Evolutionary conservation across 64 coral and sea anemone genomes (phyloP).

Genomic region (Acropora tenuis): DNA sequence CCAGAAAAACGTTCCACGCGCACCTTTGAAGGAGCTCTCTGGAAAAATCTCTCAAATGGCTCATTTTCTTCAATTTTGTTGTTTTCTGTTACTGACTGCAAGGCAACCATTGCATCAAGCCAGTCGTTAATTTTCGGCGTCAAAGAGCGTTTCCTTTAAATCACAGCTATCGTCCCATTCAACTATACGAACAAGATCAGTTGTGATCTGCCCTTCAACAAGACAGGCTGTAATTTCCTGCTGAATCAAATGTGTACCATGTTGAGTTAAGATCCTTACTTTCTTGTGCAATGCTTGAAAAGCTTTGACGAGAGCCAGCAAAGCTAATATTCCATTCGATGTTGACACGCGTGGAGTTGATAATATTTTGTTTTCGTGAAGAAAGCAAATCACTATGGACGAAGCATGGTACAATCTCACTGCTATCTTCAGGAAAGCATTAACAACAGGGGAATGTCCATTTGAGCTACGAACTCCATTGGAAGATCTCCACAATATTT

Average conservation of each 20-base stretch:
- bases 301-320: constrained; percentile 11
- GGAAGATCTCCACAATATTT: background rate
- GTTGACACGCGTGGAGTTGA: background rate
- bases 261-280: background rate
- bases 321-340: background rate
- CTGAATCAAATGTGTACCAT: background rate
- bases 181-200: background rate
- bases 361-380: constrained; percentile 1
- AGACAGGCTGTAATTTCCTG: background rate
- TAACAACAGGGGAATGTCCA: background rate
- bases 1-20: no score
- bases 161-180: background rate
- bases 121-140: background rate
- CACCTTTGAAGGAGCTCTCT: background rate
- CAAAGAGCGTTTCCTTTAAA: background rate
- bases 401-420: constrained; percentile 6
- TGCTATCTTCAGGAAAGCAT: constrained; percentile 11
- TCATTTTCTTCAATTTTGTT: background rate
- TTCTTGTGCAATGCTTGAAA: constrained; percentile 21
- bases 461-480: background rate
- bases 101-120: constrained; percentile 17
- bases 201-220: background rate
- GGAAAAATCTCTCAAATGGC: background rate
- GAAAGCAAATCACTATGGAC: constrained; percentile 20
- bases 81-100: background rate